Evolutionary conservation across 2,797 vertebrate genomes (phyloP), one percentile per base, ranked within the genome.

Genomic region (Cryptoprocta ferox): DNA sequence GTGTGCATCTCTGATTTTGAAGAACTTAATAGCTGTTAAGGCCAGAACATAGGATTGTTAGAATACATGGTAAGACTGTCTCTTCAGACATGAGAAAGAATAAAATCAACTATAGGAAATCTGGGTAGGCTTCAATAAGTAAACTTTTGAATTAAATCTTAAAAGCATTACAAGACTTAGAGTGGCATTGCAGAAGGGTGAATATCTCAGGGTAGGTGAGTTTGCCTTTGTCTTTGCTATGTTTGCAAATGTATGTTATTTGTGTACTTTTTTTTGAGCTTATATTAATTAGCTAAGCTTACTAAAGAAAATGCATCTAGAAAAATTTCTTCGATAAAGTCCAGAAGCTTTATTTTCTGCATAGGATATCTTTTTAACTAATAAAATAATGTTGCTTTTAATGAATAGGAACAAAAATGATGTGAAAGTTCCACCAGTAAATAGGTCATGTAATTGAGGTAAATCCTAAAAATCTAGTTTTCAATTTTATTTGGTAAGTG

Each of bases 391-490:
- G 89, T 98, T 97, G 83, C 97, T 98, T 98, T 98, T 98, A 98
- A 98, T 98, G 95, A 98, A 96, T 93, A 98, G 94, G 73, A 97
- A 96, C 79, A 98, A 97, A 98, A 98, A 89, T 98, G 96, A 98
- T 94, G 98, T 98, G 97, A 97, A 98, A 98, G 95, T 97, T 91
- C 89, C 96, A 97, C 95, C 95, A 97, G 98, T 98, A 97, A 98
- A 97, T 89, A 97, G 95, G 97, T 98, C 94, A 78, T 97, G 76
- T 98, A 98, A 97, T 96, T 92, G 96, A 95, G 35, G 53, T 91
- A 96, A 98, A 98, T 96, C 92, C 68, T 97, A 92, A 98, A 96
- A 97, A 94, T 95, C 73, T 80, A 81, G 48, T 98, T 98, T 98
- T 91, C 91, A 94, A 7, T 98, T 88, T 78, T 85, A 39, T 91